Evolutionary conservation across 2,113 vertebrate genomes (phyloP), one percentile per base, ranked within the genome.

Genomic region (Sitta europaea): DNA sequence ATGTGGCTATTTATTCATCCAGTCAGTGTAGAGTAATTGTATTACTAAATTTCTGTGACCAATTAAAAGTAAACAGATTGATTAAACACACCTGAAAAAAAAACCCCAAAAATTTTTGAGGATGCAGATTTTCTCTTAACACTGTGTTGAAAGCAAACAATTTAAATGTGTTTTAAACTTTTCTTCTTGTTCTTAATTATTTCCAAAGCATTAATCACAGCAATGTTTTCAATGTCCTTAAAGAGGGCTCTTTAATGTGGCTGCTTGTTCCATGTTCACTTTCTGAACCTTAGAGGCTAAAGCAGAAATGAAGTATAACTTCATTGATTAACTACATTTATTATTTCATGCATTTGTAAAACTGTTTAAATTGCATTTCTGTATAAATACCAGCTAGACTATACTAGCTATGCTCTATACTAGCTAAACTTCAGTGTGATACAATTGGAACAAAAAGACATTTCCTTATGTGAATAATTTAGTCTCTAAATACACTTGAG

Each of bases 401-500:
- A 5, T 33, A 50, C 10, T 33, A 70, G 31, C 42, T 50, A 8
- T 58, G 28, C 22, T 54, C 43, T 58, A 10, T 53, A n/a, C 3
- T 40, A 74, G 14, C 11, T 86, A 86, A 48, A 62, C 59, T 84
- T 78, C 77, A 19, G 15, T 75, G 66, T 83, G 77, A 82, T 23
- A 71, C 57, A 57, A 66, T 55, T 74, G 13, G 48, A 68, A 22
- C 66, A 96, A 97, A 94, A 58, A 95, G 62, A 4, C 28, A 81
- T 92, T 86, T 96, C 73, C 48, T 81, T 90, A 73, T 61, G 73
- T 67, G 92, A 96, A 97, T 74, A 91, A 84, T 80, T 90, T 85
- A 62, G 33, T 87, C 42, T 75, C 36, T 90, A 88, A 97, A 88
- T 74, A 86, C 21, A 1, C 62, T 93, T 75, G 73, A 96, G 63